These are phyloP conservation scores for Parascotia fuliginaria DNA, from an alignment of 2,888 invertebrate species.

Conservation along the genomic window DNA sequence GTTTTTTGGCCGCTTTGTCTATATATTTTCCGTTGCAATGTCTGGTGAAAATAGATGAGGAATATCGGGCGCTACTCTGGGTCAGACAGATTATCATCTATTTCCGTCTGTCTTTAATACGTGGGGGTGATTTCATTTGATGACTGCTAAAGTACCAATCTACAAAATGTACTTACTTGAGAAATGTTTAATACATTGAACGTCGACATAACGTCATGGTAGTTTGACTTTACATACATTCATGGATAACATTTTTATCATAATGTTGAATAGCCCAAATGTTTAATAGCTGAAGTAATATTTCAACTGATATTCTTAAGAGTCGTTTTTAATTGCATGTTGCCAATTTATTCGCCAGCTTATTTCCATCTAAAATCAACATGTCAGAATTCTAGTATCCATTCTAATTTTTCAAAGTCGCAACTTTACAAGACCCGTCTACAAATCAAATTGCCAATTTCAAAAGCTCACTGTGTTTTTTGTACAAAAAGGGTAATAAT, in stretches of 20 bases:
- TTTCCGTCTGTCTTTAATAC: constrained; percentile 10
- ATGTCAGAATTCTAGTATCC: too few relatives aligned
- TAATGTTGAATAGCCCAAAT: too few relatives aligned
- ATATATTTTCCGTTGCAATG: constrained; percentile 31
- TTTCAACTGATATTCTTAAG: not conserved
- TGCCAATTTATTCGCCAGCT: not conserved
- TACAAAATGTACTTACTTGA: too few relatives aligned
- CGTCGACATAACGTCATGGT: too few relatives aligned
- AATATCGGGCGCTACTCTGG: constrained; percentile 30
- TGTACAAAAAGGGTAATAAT: not conserved
- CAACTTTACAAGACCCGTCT: not conserved
- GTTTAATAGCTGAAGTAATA: too few relatives aligned
- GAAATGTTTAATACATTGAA: too few relatives aligned
- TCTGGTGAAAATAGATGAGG: constrained; percentile 40
- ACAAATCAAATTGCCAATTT: not conserved
- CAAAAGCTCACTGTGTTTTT: not conserved
- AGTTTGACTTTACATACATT: too few relatives aligned
- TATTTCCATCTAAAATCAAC: not conserved
- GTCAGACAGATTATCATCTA: constrained; percentile 21
- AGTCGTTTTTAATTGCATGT: not conserved
- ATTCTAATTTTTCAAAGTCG: not conserved
- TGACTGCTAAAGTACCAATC: too few relatives aligned
- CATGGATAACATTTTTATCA: too few relatives aligned
- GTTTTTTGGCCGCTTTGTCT: constrained; percentile 14
- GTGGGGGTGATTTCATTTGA: not conserved